Evolutionary conservation across 1,140 invertebrate genomes (phyloP).

Genomic region (Dufourea novaeangliae): DNA sequence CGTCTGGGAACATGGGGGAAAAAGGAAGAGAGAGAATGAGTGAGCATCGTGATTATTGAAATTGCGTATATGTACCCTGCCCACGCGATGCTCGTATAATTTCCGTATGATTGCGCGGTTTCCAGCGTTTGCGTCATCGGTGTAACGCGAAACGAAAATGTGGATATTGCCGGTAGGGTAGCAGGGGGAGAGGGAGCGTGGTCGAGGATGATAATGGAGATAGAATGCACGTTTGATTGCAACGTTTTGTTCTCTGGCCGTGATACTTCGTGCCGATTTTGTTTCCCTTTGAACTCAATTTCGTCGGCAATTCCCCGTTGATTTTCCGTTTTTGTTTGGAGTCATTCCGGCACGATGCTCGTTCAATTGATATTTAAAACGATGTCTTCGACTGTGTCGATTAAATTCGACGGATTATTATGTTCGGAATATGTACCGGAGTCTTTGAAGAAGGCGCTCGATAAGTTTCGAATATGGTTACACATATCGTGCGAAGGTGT

Average conservation of each 20-base stretch:
- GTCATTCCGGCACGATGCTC: background rate
- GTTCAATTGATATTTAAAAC: too few species aligned
- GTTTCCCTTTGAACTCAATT: constrained; percentile 25
- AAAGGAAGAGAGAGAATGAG: constrained; percentile 4
- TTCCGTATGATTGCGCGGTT: constrained; percentile 24
- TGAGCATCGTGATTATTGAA: background rate
- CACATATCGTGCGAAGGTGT: too few species aligned
- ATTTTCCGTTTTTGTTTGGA: constrained; percentile 8
- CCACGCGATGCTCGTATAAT: constrained; percentile 12
- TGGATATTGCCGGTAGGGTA: background rate
- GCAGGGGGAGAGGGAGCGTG: background rate
- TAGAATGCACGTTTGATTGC: constrained; percentile 43
- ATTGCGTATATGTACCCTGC: background rate
- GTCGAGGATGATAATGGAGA: constrained; percentile 21
- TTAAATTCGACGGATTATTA: background rate
- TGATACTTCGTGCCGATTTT: background rate
- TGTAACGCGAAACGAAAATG: constrained; percentile 39
- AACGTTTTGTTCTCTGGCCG: constrained; percentile 15
- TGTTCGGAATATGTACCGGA: background rate
- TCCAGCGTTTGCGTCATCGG: constrained; percentile 31
- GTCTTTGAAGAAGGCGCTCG: too few species aligned
- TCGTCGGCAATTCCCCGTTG: background rate
- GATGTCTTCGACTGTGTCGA: background rate
- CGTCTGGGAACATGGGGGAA: constrained; percentile 86
- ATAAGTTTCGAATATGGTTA: too few species aligned